Conservation (phyloP, 2,113 vertebrate species). For the Nestor notabilis region DNA sequence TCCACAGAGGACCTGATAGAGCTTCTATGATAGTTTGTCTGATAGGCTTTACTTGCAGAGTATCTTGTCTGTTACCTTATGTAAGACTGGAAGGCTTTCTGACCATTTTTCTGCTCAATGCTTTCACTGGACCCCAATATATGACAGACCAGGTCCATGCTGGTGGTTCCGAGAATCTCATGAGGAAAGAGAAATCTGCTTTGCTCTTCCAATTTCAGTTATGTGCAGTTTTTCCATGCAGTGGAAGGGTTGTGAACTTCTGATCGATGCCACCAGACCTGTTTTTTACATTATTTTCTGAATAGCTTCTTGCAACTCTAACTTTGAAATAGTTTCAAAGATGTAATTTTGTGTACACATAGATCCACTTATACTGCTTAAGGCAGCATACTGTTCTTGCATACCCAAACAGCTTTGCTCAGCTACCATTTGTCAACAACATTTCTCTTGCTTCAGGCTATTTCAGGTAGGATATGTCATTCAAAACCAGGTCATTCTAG, state of each 20-base stretch:
- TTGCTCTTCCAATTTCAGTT: background rate
- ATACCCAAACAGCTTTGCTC: constrained; percentile 22
- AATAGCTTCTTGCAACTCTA: background rate
- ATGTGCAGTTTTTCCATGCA: background rate
- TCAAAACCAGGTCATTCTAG: constrained; percentile 19
- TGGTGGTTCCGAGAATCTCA: background rate
- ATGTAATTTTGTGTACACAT: background rate
- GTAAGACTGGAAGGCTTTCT: background rate
- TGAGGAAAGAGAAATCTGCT: background rate
- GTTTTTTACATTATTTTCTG: background rate
- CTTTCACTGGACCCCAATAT: background rate
- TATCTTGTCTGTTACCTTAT: background rate
- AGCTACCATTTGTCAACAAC: constrained; percentile 20
- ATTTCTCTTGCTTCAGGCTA: constrained; percentile 31
- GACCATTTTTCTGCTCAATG: background rate
- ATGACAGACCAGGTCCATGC: background rate
- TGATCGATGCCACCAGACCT: background rate
- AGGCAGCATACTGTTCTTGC: background rate
- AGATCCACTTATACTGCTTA: constrained; percentile 4
- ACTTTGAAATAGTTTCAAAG: constrained; percentile 42
- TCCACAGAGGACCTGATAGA: background rate
- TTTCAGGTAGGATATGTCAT: constrained; percentile 21
- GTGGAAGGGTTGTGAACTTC: background rate
- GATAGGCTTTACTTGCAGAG: background rate
- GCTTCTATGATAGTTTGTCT: background rate